Evolutionary conservation across 2,797 vertebrate species (phyloP).

Genomic region (Myoxocephalus aenaeus): DNA sequence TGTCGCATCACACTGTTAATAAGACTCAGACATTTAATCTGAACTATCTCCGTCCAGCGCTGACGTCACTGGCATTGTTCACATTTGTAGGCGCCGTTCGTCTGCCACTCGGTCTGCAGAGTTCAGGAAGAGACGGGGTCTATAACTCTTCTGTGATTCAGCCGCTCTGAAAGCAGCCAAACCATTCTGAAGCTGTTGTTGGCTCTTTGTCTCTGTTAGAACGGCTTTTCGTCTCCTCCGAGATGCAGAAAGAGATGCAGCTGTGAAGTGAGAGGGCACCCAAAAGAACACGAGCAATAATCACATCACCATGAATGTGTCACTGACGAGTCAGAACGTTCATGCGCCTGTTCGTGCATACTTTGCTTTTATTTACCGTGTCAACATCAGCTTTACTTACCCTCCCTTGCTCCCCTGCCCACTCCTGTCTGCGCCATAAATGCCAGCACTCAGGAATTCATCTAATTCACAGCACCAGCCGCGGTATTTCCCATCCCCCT

Average conservation of each 20-base stretch:
- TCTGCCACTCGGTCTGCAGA: conserved; percentile 35
- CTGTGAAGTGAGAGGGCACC: not conserved
- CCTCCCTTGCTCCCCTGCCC: conserved; percentile 14
- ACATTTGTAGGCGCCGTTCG: conserved; percentile 54
- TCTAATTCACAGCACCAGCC: conserved; percentile 57
- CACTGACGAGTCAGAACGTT: not conserved
- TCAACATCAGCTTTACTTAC: conserved; percentile 48
- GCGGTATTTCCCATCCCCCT: conserved; percentile 71
- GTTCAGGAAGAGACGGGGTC: conserved; percentile 39
- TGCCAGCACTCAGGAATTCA: conserved; percentile 70
- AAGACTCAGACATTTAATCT: conserved; percentile 42
- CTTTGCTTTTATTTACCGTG: conserved; percentile 50
- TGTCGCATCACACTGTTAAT: conserved; percentile 24
- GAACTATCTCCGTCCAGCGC: conserved; percentile 35
- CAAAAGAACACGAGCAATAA: conserved; percentile 12
- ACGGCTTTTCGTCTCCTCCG: conserved; percentile 9
- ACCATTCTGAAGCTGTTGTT: conserved; percentile 28
- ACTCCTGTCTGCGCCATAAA: conserved; percentile 41
- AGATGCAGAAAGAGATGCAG: conserved; percentile 10
- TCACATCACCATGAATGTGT: not conserved
- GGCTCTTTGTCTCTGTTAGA: conserved; percentile 36
- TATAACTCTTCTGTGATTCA: conserved; percentile 32
- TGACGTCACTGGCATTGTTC: conserved; percentile 54
- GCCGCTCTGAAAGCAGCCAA: conserved; percentile 36
- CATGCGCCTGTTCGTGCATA: not conserved